A percentile compares a stretch with the other conserved stretches of the same genome.
Evolutionary conservation across 1,140 invertebrate species (phyloP).

Genomic region (Coenobita brevimanus): DNA sequence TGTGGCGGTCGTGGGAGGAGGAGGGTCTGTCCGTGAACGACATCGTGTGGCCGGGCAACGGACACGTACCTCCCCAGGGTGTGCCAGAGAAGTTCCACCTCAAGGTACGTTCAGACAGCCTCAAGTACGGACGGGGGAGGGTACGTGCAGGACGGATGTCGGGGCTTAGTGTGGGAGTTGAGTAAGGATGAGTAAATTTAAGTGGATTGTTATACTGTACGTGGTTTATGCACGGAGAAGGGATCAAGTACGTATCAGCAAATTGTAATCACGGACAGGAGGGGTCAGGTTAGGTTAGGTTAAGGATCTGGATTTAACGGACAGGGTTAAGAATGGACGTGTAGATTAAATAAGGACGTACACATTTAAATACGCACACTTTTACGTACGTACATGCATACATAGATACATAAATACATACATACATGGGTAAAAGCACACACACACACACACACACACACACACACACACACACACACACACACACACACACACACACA

Average conservation of each 20-base stretch:
- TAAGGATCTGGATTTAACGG: neutral
- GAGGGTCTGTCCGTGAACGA: conserved; percentile 93
- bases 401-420: too few relatives aligned
- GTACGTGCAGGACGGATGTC: too few relatives aligned
- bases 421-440: too few relatives aligned
- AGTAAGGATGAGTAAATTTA: neutral
- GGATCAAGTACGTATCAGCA: too few relatives aligned
- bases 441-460: too few relatives aligned
- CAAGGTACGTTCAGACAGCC: conserved; percentile 81
- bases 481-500: too few relatives aligned
- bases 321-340: neutral
- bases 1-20: conserved; percentile 90
- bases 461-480: too few relatives aligned
- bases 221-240: too few relatives aligned
- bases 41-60: conserved; percentile 97
- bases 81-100: conserved; percentile 97
- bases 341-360: neutral
- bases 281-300: neutral
- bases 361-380: too few relatives aligned
- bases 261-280: neutral
- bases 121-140: too few relatives aligned
- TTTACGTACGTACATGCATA: too few relatives aligned
- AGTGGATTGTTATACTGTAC: neutral
- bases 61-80: conserved; percentile 94
- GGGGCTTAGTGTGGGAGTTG: neutral